Conservation (phyloP, 2,113 vertebrate genomes). For the Opisthocomus hoazin region DNA sequence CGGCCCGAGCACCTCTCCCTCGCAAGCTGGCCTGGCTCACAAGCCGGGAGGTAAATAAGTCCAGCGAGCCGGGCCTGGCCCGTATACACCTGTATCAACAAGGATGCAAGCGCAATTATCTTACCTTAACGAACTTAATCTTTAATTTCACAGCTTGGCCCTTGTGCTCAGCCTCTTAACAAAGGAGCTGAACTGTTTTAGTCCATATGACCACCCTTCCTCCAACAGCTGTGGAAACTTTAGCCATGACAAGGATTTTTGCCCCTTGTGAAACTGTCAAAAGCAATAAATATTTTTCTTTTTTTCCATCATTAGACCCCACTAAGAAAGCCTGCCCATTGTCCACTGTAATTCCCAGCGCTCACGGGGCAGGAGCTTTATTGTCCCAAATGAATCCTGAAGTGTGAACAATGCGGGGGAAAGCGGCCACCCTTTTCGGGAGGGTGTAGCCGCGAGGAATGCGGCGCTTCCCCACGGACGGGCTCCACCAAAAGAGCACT, state of each 20-base stretch:
- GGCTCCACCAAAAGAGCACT: conserved; percentile 86
- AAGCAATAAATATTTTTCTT: conserved; percentile 92
- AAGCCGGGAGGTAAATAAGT: conserved; percentile 31
- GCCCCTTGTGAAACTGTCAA: conserved; percentile 86
- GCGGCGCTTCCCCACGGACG: conserved; percentile 76
- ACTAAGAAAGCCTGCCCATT: conserved; percentile 83
- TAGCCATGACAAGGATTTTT: conserved; percentile 80
- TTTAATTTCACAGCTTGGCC: conserved; percentile 82
- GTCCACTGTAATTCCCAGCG: conserved; percentile 88
- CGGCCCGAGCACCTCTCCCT: not conserved
- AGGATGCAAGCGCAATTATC: conserved; percentile 71
- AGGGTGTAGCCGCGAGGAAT: conserved; percentile 83
- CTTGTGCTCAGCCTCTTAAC: conserved; percentile 74
- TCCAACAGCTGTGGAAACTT: conserved; percentile 80
- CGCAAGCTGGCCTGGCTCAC: not conserved
- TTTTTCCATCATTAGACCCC: conserved; percentile 86
- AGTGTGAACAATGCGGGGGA: conserved; percentile 82
- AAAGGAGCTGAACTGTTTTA: conserved; percentile 75
- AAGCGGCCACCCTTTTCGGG: conserved; percentile 72
- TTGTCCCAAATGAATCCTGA: conserved; percentile 87
- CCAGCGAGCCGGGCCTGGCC: conserved; percentile 5
- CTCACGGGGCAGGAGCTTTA: conserved; percentile 77
- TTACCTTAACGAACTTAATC: conserved; percentile 85
- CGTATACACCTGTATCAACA: conserved; percentile 77
- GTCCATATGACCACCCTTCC: conserved; percentile 72